Base-by-base conservation (phyloP, 2,888 invertebrate species). In the Clostera curtula region DNA sequence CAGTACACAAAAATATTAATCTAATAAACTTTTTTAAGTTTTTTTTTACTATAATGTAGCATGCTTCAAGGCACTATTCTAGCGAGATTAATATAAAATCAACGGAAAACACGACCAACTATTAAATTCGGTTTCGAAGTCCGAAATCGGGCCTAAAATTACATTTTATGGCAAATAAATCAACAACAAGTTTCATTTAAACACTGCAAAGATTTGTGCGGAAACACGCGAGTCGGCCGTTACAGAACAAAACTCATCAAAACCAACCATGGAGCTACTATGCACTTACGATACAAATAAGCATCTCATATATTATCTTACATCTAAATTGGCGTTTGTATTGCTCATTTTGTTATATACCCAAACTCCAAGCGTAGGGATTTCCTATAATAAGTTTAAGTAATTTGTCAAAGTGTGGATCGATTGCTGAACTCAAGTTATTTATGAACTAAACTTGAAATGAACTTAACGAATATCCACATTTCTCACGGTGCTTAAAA, bases 41-140 rank as follows among this genome's bases (percentile, higher is more conserved):
- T 56, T 45, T 21, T 40, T 40, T 50, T 53, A 58, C 52, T 63
- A 64, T 61, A 69, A 56, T 61, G 56, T 75, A 80, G 82, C 82
- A 79, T 80, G 77, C 80, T 61, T 80, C 72, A 83, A 83, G 82
- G 82, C 82, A 83, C 82, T 83, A 83, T 72, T 63, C 82, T 83
- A 82, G 77, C 74, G 73, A 80, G 73, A 76, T 70, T 65, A 56
- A 49, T 46, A 55, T 49, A 54, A 73, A 74, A 53, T 52, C 53
- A 77, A 69, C 49, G 36, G 41, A 58, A 65, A 59, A 67, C 56
- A 48, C 46, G 60, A 70, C 63, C 57, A 67, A 61, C 60, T 75
- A 76, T 61, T 83, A 82, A 83, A 83, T 82, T 82, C 82, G 80
- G 73, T 72, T 80, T 80, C 49, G 39, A 62, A 66, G 58, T 77